These are phyloP conservation scores for Nomada lathburiana DNA, from an alignment of 2,888 invertebrate genomes.

Conservation along the genomic window DNA sequence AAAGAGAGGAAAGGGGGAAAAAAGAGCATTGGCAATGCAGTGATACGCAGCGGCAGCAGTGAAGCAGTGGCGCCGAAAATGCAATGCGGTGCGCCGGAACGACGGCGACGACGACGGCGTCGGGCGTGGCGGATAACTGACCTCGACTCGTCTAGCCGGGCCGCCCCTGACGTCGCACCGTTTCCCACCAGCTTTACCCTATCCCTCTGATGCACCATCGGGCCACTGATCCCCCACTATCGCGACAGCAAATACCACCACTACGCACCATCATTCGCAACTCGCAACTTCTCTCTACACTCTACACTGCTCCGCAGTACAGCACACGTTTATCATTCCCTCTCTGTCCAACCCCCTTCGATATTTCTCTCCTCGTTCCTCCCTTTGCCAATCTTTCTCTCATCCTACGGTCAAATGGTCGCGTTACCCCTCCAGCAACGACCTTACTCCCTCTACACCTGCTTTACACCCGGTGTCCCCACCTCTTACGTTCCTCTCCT, in stretches of 20 bases:
- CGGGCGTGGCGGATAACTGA: slow-evolving; percentile 82
- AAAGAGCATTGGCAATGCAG: slow-evolving; percentile 73
- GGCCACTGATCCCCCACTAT: slow-evolving; percentile 53
- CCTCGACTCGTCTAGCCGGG: slow-evolving; percentile 76
- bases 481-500: slow-evolving; percentile 15
- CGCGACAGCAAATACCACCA: slow-evolving; percentile 37
- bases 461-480: slow-evolving; percentile 31
- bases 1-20: slow-evolving; percentile 12
- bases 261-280: slow-evolving; percentile 25
- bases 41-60: slow-evolving; percentile 71
- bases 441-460: slow-evolving; percentile 65
- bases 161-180: slow-evolving; percentile 63
- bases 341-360: slow-evolving; percentile 14
- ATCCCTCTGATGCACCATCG: slow-evolving; percentile 45
- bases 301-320: slow-evolving; percentile 1
- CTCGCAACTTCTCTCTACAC: slow-evolving; percentile 34
- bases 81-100: slow-evolving; percentile 74
- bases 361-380: slow-evolving; percentile 13
- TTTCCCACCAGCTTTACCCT: slow-evolving; percentile 36
- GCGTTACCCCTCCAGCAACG: slow-evolving; percentile 57
- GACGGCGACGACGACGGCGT: slow-evolving; percentile 73
- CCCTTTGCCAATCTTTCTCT: slow-evolving; percentile 7
- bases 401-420: slow-evolving; percentile 61
- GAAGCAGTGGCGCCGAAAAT: slow-evolving; percentile 75
- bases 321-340: slow-evolving; percentile 16